A percentile compares a stretch with the other conserved stretches of the same genome.
phyloP scores from a whole-genome alignment of 2,797 vertebrate species.

The Tenualosa ilisha region DNA sequence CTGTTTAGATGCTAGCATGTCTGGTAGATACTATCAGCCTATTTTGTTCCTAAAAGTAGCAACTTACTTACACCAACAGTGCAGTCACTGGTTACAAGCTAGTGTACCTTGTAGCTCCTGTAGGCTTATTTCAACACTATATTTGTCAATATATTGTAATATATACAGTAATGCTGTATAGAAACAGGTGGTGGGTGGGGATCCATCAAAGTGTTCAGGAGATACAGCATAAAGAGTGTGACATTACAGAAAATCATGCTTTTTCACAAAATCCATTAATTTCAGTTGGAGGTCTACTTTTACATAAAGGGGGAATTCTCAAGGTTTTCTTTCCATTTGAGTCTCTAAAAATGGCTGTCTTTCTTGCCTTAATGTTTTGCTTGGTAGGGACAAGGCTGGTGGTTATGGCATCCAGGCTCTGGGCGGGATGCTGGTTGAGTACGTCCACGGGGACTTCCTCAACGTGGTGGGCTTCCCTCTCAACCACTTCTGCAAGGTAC shows the following conservation, averaged over 20 bases:
- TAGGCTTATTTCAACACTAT: no score
- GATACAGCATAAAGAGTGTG: no score
- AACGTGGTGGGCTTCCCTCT: slow-evolving; percentile 96
- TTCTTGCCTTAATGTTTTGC: slow-evolving; percentile 24
- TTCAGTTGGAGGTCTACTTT: no score
- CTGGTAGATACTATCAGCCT: no score
- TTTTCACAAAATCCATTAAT: no score
- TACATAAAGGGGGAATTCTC: no score
- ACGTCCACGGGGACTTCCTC: slow-evolving; percentile 88
- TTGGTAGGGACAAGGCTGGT: slow-evolving; percentile 92
- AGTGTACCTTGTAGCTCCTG: no score
- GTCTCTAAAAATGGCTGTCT: neutral
- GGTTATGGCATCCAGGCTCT: slow-evolving; percentile 95
- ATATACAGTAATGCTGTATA: neutral
- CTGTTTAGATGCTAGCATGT: neutral
- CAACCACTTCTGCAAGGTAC: slow-evolving; percentile 91
- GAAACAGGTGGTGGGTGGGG: no score
- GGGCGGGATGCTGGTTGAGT: slow-evolving; percentile 93
- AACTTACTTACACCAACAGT: neutral
- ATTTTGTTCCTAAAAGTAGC: neutral
- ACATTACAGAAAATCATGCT: no score
- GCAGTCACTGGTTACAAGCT: no score
- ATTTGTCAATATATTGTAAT: neutral
- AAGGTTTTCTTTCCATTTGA: neutral
- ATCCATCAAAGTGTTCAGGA: no score